A percentile compares a stretch with the other conserved stretches of the same genome.
Evolutionary conservation across 1,140 invertebrate genomes (phyloP).

Genomic region (Pseudomyrmex flavicornis): DNA sequence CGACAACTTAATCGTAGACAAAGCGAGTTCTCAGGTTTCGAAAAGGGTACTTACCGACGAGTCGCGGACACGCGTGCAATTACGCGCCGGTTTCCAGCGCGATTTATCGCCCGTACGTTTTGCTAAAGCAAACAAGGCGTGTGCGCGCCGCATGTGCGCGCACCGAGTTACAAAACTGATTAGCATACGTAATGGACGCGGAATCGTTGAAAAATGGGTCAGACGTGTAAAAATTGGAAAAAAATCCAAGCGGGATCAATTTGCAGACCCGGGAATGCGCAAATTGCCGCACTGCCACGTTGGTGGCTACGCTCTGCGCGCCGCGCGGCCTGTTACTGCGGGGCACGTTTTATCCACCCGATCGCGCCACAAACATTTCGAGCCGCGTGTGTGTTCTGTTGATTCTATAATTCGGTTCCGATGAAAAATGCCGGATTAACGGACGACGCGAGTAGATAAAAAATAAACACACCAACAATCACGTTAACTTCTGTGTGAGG

Average conservation of each 20-base stretch:
- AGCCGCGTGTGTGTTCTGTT: background rate
- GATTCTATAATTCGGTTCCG: constrained; percentile 32
- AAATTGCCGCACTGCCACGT: constrained; percentile 12
- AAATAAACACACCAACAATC: constrained; percentile 26
- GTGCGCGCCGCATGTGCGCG: constrained; percentile 1
- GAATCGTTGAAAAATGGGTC: constrained; percentile 16
- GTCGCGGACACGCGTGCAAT: constrained; percentile 40
- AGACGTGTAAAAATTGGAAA: constrained; percentile 6
- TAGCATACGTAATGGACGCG: constrained; percentile 44
- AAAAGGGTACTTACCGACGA: constrained; percentile 36
- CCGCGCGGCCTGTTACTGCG: constrained; percentile 1
- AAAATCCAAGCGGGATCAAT: constrained; percentile 28
- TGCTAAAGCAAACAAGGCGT: constrained; percentile 47
- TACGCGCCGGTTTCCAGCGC: constrained; percentile 3
- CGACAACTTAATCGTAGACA: constrained; percentile 13
- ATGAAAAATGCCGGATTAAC: constrained; percentile 36
- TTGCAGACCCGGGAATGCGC: constrained; percentile 22
- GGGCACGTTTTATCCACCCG: constrained; percentile 35
- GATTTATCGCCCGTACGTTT: constrained; percentile 52
- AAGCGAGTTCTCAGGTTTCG: constrained; percentile 20
- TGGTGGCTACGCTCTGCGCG: too few species aligned
- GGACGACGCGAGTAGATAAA: too few species aligned
- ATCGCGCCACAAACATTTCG: constrained; percentile 34
- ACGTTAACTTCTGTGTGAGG: background rate
- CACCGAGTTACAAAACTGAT: constrained; percentile 52